phyloP scores from a whole-genome alignment of 1,140 invertebrate species.

The Acyrthosiphon pisum region DNA sequence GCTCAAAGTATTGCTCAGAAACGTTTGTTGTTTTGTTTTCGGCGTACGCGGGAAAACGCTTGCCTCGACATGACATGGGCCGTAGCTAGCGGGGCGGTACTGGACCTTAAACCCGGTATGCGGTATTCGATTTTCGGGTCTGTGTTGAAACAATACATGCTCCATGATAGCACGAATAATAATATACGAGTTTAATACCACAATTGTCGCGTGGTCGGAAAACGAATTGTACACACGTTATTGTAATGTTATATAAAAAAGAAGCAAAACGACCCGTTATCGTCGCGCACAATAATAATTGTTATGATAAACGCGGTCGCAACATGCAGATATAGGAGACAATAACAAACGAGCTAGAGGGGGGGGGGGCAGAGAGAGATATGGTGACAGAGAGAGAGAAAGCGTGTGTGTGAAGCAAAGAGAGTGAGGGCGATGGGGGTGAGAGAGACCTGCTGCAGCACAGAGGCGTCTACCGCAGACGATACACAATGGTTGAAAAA shows the following conservation, averaged over 20 bases:
- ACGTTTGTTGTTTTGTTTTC: not conserved
- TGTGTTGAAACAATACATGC: not conserved
- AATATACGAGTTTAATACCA: not conserved
- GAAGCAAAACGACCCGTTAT: not conserved
- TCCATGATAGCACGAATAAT: not conserved
- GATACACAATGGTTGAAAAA: not conserved
- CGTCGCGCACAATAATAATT: not conserved
- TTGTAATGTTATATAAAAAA: not conserved
- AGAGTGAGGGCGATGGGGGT: no score
- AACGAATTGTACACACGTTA: not conserved
- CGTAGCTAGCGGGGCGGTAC: not conserved
- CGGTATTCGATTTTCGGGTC: not conserved
- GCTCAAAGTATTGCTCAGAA: not conserved
- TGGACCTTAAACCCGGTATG: not conserved
- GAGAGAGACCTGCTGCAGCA: not conserved
- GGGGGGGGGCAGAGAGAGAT: not conserved
- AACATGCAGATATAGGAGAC: not conserved
- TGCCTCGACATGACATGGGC: no score
- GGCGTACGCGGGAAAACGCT: not conserved
- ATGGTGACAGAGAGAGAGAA: no score
- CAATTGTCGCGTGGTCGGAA: not conserved
- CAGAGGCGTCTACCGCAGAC: not conserved
- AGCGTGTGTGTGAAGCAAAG: no score
- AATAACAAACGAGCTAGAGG: not conserved
- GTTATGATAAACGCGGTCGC: not conserved